A percentile compares a stretch with the other conserved stretches of the same genome.
phyloP scores from a whole-genome alignment of 2,888 invertebrate genomes.

The Netelia virgata region DNA sequence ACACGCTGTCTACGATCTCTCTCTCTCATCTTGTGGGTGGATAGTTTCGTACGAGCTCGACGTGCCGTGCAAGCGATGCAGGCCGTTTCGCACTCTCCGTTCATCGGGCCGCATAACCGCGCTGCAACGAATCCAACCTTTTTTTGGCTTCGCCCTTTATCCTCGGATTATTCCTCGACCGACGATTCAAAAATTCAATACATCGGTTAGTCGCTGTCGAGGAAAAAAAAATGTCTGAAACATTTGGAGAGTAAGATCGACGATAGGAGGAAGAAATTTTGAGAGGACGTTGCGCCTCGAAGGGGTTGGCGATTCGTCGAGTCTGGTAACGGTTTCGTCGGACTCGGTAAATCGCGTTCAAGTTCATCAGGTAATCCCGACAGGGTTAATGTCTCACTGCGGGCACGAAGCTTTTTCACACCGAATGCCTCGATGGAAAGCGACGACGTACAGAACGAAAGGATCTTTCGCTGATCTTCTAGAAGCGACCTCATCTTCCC shows the following conservation, averaged over 20 bases:
- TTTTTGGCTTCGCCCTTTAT: background rate
- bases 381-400: conserved; percentile 82
- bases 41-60: conserved; percentile 57
- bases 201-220: too few species aligned
- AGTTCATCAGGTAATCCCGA: conserved; percentile 83
- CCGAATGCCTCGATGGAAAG: conserved; percentile 50
- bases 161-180: too few species aligned
- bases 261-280: background rate
- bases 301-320: background rate
- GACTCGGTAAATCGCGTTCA: conserved; percentile 81
- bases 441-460: conserved; percentile 35
- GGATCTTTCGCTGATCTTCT: conserved; percentile 78
- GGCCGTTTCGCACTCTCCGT: conserved; percentile 52
- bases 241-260: too few species aligned
- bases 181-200: too few species aligned
- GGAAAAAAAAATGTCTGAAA: too few species aligned
- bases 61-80: conserved; percentile 52
- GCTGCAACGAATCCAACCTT: conserved; percentile 32
- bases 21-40: conserved; percentile 53
- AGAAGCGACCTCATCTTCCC: conserved; percentile 72
- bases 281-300: background rate
- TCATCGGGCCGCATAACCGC: conserved; percentile 3
- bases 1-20: conserved; percentile 25
- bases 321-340: conserved; percentile 13
- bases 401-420: conserved; percentile 72